Base-by-base conservation (phyloP, 2,888 invertebrate species). In the Apodemia hepburni region DNA sequence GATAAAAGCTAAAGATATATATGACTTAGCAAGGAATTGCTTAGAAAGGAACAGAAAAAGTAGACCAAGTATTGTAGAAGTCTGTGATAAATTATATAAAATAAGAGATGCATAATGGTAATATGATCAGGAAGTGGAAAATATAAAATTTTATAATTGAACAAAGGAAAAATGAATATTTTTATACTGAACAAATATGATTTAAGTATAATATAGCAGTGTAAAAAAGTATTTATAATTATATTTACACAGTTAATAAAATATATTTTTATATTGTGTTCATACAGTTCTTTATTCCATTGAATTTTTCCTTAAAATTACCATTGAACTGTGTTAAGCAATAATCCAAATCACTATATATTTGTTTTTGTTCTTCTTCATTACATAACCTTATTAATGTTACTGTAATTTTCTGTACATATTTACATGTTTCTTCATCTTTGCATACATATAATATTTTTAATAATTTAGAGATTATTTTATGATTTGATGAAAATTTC, bases 61-160 rank as follows among this genome's bases (percentile, higher is more conserved):
- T 18, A 79, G 95, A 71, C 95, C 94, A 0, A 81, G 88, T 15
- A 95, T 95, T 90, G 86, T 85, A 63, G 79, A 89, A 71, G 86
- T 94, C 35, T 86, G 87, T 69, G 76, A 84, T 64, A 76, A 74
- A 47, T 76, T 93, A 61, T 66, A 70, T 66, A 75, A 71, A 62
- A 79, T 91, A 61, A 68, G 68, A 38, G 62, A 70, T 17, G 64
- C 65, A 27, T 60, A 59, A 64, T 49, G 38, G 17, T 45, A 35
- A 22, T 18, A 18, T 8, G 11, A 47, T 47, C 1, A 6, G 6
- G 6, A 29, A 29, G 29, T 6, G 29, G 7, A 6, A 33, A 33
- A 33, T 33, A 9, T 33, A 8, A 33, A 22, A 22, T 22, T 22
- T 22, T 2, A 22, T 22, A 22, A 22, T 22, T 22, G 2, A 22